phyloP scores from a whole-genome alignment of 2,797 vertebrate species.

The Acipenser ruthenus region DNA sequence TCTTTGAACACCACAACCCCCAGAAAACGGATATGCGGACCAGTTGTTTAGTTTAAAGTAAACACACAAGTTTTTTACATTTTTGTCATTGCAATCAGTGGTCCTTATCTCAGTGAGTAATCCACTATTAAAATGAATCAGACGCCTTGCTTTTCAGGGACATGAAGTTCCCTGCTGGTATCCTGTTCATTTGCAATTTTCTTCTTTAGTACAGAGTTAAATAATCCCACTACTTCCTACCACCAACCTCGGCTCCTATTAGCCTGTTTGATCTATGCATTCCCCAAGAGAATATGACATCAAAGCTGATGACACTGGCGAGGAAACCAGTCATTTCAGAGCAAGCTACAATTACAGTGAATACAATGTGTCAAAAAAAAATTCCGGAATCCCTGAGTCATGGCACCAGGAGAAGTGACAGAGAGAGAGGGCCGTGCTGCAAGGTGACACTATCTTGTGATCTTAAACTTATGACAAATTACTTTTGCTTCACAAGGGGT shows the following conservation, averaged over 20 bases:
- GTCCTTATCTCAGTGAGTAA: no score
- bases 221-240: conserved; percentile 32
- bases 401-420: conserved; percentile 27
- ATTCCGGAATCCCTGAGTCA: conserved; percentile 33
- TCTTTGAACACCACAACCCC: no score
- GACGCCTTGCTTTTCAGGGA: no score
- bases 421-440: conserved; percentile 27
- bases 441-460: conserved; percentile 43
- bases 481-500: conserved; percentile 36
- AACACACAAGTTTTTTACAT: no score
- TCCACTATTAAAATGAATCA: no score
- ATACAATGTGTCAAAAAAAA: conserved; percentile 49
- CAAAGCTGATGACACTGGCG: conserved; percentile 33
- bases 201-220: background rate
- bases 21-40: no score
- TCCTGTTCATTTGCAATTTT: no score
- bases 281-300: conserved; percentile 28
- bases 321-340: conserved; percentile 24
- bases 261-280: conserved; percentile 38
- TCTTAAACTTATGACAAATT: conserved; percentile 37
- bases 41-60: no score
- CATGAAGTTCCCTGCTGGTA: no score
- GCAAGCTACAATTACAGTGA: conserved; percentile 49
- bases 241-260: conserved; percentile 27
- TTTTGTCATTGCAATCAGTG: no score